Evolutionary conservation across 2,888 invertebrate genomes (phyloP), one percentile per base, ranked within the genome.

Genomic region (Steinernema hermaphroditum): DNA sequence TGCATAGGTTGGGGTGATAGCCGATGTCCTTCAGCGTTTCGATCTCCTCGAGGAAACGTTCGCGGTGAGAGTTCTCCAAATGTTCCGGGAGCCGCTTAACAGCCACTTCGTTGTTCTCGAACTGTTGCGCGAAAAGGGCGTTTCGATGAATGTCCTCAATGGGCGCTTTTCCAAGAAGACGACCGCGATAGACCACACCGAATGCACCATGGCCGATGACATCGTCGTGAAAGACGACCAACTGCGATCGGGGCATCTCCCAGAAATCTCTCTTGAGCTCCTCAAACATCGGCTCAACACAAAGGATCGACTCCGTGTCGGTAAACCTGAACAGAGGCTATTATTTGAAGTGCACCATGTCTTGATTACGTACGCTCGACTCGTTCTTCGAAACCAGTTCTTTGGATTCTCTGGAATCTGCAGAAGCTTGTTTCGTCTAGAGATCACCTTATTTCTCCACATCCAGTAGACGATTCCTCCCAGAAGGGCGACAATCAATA

Each of bases 91-190:
- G 70, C 29, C 43, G 43, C 19, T 70, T 70, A 24, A 70, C 70
- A 1, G 70, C 70, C 9, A 70, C 70, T 49, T 70, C 70, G 49
- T 29, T 24, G 70, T 70, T 44, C 29, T 70, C 70, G 70, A 70
- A 49, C 32, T 32, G 49, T 19, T 70, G 44, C 16, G 70, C 46
- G 32, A 46, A 43, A 9, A 70, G 46, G 16, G 34, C 4, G 27
- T 43, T 32, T 1, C 62, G 62, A 16, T 70, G 29, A 19, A 49
- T 49, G 27, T 70, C 29, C 29, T 46, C 34, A 49, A 46, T 44
- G 8, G 70, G 49, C 32, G 70, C 70, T 29, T 46, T 44, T 16
- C 70, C 70, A 4, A 46, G 46, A 27, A 70, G 6, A 2, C 70
- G 49, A 16, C 70, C 70, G 27, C 32, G 22, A 49, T 27, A 70